Evolutionary conservation across 2,888 invertebrate species (phyloP).

Genomic region (Acleris cristana): DNA sequence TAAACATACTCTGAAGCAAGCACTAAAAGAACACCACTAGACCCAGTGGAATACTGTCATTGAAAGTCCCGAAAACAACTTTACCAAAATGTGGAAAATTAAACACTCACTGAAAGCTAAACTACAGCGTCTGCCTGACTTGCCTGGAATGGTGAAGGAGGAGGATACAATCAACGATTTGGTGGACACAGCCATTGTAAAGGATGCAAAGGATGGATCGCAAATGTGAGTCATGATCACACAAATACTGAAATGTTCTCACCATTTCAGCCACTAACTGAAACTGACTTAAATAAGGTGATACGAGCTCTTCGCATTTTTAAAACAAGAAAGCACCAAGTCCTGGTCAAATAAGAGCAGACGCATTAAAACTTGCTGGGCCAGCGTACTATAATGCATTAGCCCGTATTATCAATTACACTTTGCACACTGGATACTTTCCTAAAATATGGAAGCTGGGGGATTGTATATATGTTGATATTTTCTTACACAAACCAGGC

Average conservation of each 20-base stretch:
- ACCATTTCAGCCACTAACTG: slow-evolving; percentile 4
- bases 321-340: slow-evolving; percentile 1
- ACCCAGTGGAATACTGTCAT: slow-evolving; percentile 6
- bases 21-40: slow-evolving; percentile 5
- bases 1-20: too few species aligned
- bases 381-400: not conserved
- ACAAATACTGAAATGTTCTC: not conserved
- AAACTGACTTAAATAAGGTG: not conserved
- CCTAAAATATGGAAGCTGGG: not conserved
- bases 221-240: not conserved
- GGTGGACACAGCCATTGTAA: slow-evolving; percentile 7
- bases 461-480: too few species aligned
- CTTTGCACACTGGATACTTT: not conserved
- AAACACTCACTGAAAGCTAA: slow-evolving; percentile 1
- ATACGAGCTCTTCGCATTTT: not conserved
- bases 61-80: slow-evolving; percentile 8
- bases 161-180: slow-evolving; percentile 3
- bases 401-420: not conserved
- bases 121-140: slow-evolving; percentile 1
- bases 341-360: slow-evolving; percentile 8
- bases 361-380: slow-evolving; percentile 9
- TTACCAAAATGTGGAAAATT: slow-evolving; percentile 17
- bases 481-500: slow-evolving; percentile 7
- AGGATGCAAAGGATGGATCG: slow-evolving; percentile 10
- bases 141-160: not conserved